Conservation (phyloP, 2,113 vertebrate genomes). For the Chionomys nivalis region DNA sequence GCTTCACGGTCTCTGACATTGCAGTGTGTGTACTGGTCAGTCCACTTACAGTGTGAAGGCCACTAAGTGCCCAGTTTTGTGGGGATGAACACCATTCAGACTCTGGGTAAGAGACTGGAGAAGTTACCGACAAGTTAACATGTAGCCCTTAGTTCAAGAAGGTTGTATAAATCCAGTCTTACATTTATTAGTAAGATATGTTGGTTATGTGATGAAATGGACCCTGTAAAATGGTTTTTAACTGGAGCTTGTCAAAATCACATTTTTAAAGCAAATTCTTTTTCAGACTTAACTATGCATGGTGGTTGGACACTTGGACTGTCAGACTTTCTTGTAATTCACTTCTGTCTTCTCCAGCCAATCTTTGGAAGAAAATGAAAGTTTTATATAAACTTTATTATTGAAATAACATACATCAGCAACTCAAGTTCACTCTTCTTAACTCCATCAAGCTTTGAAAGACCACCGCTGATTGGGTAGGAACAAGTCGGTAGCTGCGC, state of each 20-base stretch:
- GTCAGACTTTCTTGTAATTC: constrained; percentile 15
- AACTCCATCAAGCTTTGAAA: background rate
- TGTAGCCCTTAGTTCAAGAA: constrained; percentile 69
- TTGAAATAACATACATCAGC: constrained; percentile 10
- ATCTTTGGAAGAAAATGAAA: constrained; percentile 14
- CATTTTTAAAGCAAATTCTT: constrained; percentile 52
- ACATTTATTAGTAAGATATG: constrained; percentile 73
- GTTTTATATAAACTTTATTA: background rate
- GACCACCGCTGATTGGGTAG: background rate
- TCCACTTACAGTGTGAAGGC: constrained; percentile 2
- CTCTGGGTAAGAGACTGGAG: constrained; percentile 58
- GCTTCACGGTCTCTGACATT: background rate
- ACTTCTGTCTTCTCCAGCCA: constrained; percentile 13
- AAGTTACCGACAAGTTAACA: constrained; percentile 55
- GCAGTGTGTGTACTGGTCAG: constrained; percentile 15
- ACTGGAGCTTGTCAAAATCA: constrained; percentile 51
- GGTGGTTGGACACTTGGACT: background rate
- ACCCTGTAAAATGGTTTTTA: constrained; percentile 67
- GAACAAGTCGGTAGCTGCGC: background rate
- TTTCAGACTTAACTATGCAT: background rate
- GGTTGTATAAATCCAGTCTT: constrained; percentile 70
- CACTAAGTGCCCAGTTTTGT: constrained; percentile 54
- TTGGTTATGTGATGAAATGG: constrained; percentile 71
- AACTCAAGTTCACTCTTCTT: background rate
- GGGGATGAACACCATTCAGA: constrained; percentile 47